Conservation (phyloP, 1,140 invertebrate species). For the Drosophila bocki region DNA sequence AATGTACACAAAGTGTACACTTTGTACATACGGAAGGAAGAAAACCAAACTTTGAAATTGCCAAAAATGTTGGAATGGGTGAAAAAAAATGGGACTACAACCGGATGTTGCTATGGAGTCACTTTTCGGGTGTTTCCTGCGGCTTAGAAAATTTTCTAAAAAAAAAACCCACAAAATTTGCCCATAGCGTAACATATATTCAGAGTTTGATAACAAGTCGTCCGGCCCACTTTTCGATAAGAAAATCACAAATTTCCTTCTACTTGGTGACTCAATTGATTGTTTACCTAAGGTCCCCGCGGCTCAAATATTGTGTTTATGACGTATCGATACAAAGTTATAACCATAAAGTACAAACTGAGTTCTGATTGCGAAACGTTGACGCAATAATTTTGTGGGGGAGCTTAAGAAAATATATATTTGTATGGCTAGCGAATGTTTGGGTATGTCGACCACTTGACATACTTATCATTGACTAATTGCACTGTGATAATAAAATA, state of each 20-base stretch:
- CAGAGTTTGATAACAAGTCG: slow-evolving; percentile 23
- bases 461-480: slow-evolving; percentile 46
- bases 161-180: slow-evolving; percentile 7
- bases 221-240: slow-evolving; percentile 28
- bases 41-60: slow-evolving; percentile 52
- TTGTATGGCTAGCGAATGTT: slow-evolving; percentile 29
- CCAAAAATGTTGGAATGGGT: slow-evolving; percentile 27
- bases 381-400: slow-evolving; percentile 30
- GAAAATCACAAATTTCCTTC: slow-evolving; percentile 29
- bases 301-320: slow-evolving; percentile 41
- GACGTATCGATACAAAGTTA: slow-evolving; percentile 43
- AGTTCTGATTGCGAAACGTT: slow-evolving; percentile 49
- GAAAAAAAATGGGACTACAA: neutral
- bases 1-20: slow-evolving; percentile 40
- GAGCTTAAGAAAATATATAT: neutral
- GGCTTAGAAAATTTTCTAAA: slow-evolving; percentile 15
- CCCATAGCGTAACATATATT: slow-evolving; percentile 17
- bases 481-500: slow-evolving; percentile 17
- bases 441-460: slow-evolving; percentile 44
- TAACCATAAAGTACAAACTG: slow-evolving; percentile 41
- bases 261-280: slow-evolving; percentile 43
- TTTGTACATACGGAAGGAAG: slow-evolving; percentile 49
- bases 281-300: slow-evolving; percentile 11
- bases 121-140: slow-evolving; percentile 16
- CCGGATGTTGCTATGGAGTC: slow-evolving; percentile 50